Evolutionary conservation across 2,888 invertebrate species (phyloP).

Genomic region (Scaptomyza reducta): DNA sequence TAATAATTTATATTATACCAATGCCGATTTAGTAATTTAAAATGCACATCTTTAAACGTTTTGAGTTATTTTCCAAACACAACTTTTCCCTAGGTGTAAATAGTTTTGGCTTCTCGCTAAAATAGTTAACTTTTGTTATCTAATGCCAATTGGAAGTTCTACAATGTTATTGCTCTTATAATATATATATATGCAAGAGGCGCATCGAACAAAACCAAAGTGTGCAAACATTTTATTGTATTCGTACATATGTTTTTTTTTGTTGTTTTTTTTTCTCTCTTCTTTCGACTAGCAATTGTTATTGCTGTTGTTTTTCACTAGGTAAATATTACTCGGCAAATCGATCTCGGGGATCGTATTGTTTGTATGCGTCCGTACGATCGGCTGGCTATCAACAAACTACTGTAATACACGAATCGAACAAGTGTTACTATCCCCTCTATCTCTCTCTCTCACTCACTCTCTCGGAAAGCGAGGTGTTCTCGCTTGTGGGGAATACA

Average conservation of each 20-base stretch:
- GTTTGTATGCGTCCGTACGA: slow-evolving; percentile 64
- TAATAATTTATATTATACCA: too few relatives aligned
- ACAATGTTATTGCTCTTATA: slow-evolving; percentile 11
- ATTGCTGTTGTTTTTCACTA: slow-evolving; percentile 37
- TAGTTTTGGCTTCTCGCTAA: slow-evolving; percentile 38
- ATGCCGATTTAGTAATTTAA: too few relatives aligned
- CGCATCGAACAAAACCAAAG: slow-evolving; percentile 23
- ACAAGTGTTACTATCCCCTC: slow-evolving; percentile 71
- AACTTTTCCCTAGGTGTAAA: neutral
- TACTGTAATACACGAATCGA: slow-evolving; percentile 79
- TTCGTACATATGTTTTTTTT: slow-evolving; percentile 12
- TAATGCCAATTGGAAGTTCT: slow-evolving; percentile 49
- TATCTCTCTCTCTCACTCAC: slow-evolving; percentile 32
- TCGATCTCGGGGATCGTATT: slow-evolving; percentile 56
- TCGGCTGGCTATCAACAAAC: slow-evolving; percentile 75
- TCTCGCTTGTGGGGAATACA: slow-evolving; percentile 51
- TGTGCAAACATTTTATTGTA: slow-evolving; percentile 24
- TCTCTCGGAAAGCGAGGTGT: slow-evolving; percentile 27
- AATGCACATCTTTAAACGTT: too few relatives aligned
- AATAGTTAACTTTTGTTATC: slow-evolving; percentile 58
- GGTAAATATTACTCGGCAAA: slow-evolving; percentile 41
- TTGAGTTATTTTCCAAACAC: too few relatives aligned
- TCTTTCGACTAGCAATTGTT: slow-evolving; percentile 21
- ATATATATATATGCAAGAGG: slow-evolving; percentile 14
- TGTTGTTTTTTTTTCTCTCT: neutral